Percentiles rank a stretch among this genome's conserved stretches.
These are phyloP conservation scores for Phylloscopus collybita DNA, from an alignment of 2,797 vertebrate genomes.

Conservation along the genomic window DNA sequence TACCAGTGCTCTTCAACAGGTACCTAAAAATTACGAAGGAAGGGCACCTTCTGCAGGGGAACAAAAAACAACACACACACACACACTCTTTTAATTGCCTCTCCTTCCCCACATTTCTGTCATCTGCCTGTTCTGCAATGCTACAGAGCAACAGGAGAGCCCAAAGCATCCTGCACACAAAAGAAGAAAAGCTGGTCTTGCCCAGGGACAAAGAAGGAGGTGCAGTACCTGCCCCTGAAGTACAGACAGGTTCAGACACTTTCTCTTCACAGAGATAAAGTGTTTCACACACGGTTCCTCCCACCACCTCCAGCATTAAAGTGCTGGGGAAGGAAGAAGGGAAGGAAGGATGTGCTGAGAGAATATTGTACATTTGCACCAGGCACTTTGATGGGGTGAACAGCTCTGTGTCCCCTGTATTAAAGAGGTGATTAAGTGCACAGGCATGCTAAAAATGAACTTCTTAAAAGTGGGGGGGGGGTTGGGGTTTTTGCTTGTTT, in stretches of 20 bases:
- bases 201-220: not conserved
- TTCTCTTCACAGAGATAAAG: not conserved
- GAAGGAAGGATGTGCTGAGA: not conserved
- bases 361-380: not conserved
- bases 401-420: not conserved
- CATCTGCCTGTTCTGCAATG: not conserved
- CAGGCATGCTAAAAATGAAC: rapidly evolving
- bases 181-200: constrained; percentile 32
- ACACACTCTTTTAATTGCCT: not conserved
- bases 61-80: not conserved
- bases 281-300: not conserved
- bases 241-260: constrained; percentile 21
- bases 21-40: not conserved
- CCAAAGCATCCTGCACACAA: not conserved
- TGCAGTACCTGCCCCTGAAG: not conserved
- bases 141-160: not conserved
- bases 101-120: not conserved
- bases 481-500: not conserved
- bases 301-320: not conserved
- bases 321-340: not conserved
- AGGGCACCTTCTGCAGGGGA: not conserved
- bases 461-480: rapidly evolving
- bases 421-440: not conserved
- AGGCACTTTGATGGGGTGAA: not conserved
- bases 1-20: not conserved